Conservation (phyloP, 2,113 vertebrate genomes). For the Egretta garzetta region DNA sequence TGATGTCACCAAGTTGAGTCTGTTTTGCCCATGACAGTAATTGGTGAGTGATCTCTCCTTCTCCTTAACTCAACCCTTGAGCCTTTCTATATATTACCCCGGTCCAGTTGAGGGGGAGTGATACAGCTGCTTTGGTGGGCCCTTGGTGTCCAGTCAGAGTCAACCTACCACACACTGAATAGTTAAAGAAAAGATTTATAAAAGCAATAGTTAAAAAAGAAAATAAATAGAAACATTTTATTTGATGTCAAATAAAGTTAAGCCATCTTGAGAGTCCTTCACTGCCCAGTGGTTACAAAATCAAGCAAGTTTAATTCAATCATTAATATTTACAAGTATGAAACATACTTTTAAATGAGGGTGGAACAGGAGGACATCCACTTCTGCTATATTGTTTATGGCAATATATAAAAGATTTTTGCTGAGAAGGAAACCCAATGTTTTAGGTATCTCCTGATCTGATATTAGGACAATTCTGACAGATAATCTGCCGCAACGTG, state of each 20-base stretch:
- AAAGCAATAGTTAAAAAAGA: not conserved
- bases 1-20: too few relatives aligned
- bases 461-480: not conserved
- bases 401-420: not conserved
- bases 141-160: too few relatives aligned
- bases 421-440: not conserved
- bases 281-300: not conserved
- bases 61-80: too few relatives aligned
- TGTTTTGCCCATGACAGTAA: too few relatives aligned
- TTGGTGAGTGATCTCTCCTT: too few relatives aligned
- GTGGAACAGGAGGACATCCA: accelerated
- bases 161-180: not conserved
- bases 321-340: not conserved
- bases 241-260: not conserved
- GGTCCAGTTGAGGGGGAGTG: too few relatives aligned
- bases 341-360: not conserved
- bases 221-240: not conserved
- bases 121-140: too few relatives aligned
- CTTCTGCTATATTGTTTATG: not conserved
- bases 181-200: not conserved
- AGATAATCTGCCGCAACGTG: not conserved
- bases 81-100: too few relatives aligned
- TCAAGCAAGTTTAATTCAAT: not conserved
- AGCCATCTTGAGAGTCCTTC: not conserved
- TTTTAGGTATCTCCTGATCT: not conserved